phyloP scores from a whole-genome alignment of 2,888 invertebrate genomes.

The Dolomedes plantarius region DNA sequence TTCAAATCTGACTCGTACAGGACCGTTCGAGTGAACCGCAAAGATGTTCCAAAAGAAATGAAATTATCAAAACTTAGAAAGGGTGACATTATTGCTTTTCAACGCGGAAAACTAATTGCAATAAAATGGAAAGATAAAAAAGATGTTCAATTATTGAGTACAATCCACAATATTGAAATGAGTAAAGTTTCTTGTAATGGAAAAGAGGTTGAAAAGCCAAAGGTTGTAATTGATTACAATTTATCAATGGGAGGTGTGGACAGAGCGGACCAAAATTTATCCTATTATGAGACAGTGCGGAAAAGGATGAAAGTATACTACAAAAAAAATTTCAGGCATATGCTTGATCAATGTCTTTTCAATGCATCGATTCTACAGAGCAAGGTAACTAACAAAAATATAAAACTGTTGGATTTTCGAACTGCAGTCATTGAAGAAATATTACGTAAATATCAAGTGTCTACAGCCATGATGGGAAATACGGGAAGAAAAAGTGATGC shows the following conservation, averaged over 20 bases:
- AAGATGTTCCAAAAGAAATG: slow-evolving; percentile 44
- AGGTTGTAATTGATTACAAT: not conserved
- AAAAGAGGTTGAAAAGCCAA: slow-evolving; percentile 16
- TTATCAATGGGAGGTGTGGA: slow-evolving; percentile 16
- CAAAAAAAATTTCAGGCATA: not conserved
- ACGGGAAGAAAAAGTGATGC: too few relatives aligned
- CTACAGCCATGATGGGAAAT: too few relatives aligned
- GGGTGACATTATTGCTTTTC: slow-evolving; percentile 39
- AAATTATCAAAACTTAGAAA: slow-evolving; percentile 45
- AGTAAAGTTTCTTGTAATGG: slow-evolving; percentile 7
- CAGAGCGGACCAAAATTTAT: not conserved
- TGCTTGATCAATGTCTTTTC: too few relatives aligned
- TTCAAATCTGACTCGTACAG: slow-evolving; percentile 67
- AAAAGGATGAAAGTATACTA: slow-evolving; percentile 30
- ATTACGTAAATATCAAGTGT: too few relatives aligned
- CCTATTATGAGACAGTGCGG: slow-evolving; percentile 17
- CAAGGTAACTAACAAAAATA: too few relatives aligned
- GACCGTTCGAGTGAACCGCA: slow-evolving; percentile 64
- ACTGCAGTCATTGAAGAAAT: too few relatives aligned
- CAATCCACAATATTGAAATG: slow-evolving; percentile 19
- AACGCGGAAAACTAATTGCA: slow-evolving; percentile 25
- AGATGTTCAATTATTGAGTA: slow-evolving; percentile 43
- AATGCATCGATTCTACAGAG: too few relatives aligned
- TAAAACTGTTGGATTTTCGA: too few relatives aligned
- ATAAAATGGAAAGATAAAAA: slow-evolving; percentile 47